Evolutionary conservation across 1,140 invertebrate genomes (phyloP).

Genomic region (Contarinia nasturtii): DNA sequence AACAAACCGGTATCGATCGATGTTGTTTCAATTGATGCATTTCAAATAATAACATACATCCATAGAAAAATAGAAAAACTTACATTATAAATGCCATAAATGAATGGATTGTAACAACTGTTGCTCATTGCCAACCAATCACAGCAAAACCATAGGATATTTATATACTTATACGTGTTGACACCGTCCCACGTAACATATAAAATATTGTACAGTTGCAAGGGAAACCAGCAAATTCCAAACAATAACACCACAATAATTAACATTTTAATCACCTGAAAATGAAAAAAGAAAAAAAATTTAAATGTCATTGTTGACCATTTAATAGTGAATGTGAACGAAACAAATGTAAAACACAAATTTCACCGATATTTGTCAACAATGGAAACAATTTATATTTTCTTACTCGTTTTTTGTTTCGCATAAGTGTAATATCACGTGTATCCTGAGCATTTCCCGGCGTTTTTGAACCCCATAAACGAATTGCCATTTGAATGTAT

Average conservation of each 20-base stretch:
- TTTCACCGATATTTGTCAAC: background rate
- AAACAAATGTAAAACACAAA: background rate
- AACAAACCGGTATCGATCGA: no score
- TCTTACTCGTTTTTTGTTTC: slow-evolving; percentile 62
- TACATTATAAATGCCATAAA: slow-evolving; percentile 71
- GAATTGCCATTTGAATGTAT: slow-evolving; percentile 55
- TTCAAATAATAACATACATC: no score
- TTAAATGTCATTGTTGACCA: background rate
- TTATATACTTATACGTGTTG: slow-evolving; percentile 56
- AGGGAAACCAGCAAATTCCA: slow-evolving; percentile 60
- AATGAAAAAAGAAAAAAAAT: slow-evolving; percentile 2
- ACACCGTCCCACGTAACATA: slow-evolving; percentile 46
- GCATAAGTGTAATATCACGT: slow-evolving; percentile 51
- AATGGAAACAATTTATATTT: background rate
- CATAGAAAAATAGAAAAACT: slow-evolving; percentile 25
- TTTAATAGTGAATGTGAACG: background rate
- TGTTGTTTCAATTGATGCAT: no score
- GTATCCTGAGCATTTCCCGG: slow-evolving; percentile 56
- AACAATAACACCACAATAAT: slow-evolving; percentile 63
- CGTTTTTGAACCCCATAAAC: slow-evolving; percentile 51
- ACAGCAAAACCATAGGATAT: slow-evolving; percentile 59
- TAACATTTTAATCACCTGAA: slow-evolving; percentile 70
- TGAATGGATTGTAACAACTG: slow-evolving; percentile 71
- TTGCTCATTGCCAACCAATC: slow-evolving; percentile 79
- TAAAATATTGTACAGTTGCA: slow-evolving; percentile 56